Percentiles rank a stretch among this genome's conserved stretches.
Evolutionary conservation across 2,888 invertebrate species (phyloP).

Genomic region (Oscheius sp.): DNA sequence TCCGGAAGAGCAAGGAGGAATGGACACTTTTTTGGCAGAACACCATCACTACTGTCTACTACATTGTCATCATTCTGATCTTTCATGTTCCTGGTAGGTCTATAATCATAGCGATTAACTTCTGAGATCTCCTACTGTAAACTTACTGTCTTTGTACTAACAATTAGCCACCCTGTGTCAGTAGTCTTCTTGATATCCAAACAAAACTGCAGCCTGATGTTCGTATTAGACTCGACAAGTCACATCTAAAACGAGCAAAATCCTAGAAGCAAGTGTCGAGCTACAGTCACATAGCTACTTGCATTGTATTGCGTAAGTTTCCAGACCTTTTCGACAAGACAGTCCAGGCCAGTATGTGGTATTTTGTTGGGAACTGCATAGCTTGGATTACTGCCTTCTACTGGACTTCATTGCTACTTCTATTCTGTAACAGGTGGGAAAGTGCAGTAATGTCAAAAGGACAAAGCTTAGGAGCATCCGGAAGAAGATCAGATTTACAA

Average conservation of each 20-base stretch:
- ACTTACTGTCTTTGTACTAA: too few relatives aligned
- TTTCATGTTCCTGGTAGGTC: neutral
- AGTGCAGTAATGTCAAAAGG: too few relatives aligned
- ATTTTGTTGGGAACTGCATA: neutral
- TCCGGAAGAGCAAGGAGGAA: neutral
- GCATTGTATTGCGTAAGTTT: neutral
- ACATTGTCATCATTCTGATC: neutral
- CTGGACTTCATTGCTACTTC: neutral
- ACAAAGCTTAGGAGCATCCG: too few relatives aligned
- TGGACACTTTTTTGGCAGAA: constrained; percentile 3
- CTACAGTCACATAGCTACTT: too few relatives aligned
- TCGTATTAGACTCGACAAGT: too few relatives aligned
- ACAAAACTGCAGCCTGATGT: too few relatives aligned
- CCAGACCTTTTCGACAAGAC: neutral
- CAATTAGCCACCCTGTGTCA: too few relatives aligned
- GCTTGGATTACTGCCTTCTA: constrained; percentile 7
- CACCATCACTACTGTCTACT: neutral
- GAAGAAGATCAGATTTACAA: too few relatives aligned
- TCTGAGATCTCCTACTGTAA: too few relatives aligned
- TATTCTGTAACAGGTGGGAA: neutral
- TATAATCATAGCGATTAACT: neutral
- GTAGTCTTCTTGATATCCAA: too few relatives aligned
- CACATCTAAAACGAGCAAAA: too few relatives aligned
- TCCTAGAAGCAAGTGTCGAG: too few relatives aligned
- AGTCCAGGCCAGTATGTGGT: neutral